Percentiles rank a stretch among this genome's conserved stretches.
Evolutionary conservation across 2,797 vertebrate genomes (phyloP).

Genomic region (Cynopterus sphinx): DNA sequence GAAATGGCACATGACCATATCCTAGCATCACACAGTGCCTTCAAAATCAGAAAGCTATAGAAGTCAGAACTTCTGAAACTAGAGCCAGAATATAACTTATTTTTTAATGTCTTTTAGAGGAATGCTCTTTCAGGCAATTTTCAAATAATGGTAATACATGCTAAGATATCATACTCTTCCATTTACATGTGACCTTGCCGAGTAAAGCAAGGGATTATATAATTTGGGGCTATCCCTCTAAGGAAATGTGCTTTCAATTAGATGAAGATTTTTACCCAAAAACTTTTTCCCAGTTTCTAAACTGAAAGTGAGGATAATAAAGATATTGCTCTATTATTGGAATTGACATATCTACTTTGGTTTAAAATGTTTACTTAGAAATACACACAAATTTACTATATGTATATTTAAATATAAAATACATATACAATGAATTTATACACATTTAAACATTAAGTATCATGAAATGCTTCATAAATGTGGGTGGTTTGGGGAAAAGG

Average conservation of each 20-base stretch:
- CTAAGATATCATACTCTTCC: background rate
- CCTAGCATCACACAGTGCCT: background rate
- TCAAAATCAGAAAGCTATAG: background rate
- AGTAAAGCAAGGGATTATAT: background rate
- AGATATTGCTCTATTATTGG: background rate
- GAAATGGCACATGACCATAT: background rate
- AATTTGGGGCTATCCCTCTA: background rate
- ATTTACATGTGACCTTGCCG: background rate
- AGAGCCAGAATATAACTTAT: background rate
- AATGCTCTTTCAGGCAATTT: background rate
- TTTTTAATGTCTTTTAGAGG: background rate
- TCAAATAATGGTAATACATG: background rate
- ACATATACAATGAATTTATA: background rate
- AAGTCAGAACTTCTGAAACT: background rate
- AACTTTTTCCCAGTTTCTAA: background rate
- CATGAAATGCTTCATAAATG: background rate
- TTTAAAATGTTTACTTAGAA: constrained; percentile 8
- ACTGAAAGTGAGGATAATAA: background rate
- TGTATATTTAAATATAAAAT: background rate
- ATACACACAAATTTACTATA: background rate
- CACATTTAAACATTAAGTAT: background rate
- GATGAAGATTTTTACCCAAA: background rate
- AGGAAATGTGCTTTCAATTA: background rate
- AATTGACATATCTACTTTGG: background rate
- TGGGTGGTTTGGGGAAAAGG: background rate